phyloP scores from a whole-genome alignment of 2,797 vertebrate genomes.

The Peromyscus attwateri region DNA sequence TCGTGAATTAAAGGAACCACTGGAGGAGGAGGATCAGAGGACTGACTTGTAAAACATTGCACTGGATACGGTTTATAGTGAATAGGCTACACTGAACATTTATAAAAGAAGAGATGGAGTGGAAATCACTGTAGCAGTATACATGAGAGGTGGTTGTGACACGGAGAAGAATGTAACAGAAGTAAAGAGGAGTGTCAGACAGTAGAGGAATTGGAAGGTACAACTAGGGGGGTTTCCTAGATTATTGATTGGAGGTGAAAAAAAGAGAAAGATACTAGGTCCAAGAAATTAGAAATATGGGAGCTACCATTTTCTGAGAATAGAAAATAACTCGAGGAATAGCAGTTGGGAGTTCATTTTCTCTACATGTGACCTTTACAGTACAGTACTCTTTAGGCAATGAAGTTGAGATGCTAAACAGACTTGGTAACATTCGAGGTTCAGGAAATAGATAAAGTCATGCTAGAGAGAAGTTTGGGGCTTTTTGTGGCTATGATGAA shows the following conservation, averaged over 20 bases:
- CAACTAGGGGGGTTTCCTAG: neutral
- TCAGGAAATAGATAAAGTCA: neutral
- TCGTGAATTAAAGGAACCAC: neutral
- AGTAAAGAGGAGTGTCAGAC: neutral
- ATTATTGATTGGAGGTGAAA: neutral
- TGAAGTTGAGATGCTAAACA: neutral
- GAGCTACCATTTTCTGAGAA: neutral
- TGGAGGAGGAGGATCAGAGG: neutral
- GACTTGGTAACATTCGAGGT: neutral
- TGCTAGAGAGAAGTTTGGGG: neutral
- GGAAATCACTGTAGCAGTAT: neutral
- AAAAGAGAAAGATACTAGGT: neutral
- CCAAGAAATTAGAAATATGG: neutral
- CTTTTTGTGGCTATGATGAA: neutral
- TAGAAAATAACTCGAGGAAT: neutral
- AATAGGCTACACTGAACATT: neutral
- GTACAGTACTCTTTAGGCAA: neutral
- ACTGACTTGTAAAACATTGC: neutral
- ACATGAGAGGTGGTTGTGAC: neutral
- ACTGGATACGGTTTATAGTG: neutral
- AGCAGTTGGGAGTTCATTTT: neutral
- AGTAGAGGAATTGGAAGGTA: neutral
- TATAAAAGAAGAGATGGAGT: neutral
- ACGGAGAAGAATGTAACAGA: neutral
- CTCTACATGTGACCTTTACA: neutral